Evolutionary conservation across 2,888 invertebrate species (phyloP), one percentile per base, ranked within the genome.

Genomic region (Heliconius ismenius): DNA sequence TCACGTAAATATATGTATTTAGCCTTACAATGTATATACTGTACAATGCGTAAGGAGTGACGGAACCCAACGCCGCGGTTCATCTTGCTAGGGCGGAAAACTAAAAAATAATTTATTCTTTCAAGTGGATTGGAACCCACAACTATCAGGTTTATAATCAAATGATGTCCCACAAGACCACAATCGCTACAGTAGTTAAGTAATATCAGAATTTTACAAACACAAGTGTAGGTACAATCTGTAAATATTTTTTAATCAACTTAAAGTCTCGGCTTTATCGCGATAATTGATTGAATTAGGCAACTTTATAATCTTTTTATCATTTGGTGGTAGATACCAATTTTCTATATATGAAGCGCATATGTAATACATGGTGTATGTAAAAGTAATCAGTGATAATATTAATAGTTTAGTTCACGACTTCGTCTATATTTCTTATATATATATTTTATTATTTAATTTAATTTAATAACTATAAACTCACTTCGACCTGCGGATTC

Each of bases 281-380:
- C 7, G n/a, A 73, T 76, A 76, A 76, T 39, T 73, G 58, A 76
- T 28, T 26, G 49, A 28, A 73, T 76, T 72, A n/a, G 58, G 39
- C 43, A 65, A 73, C 72, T 10, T 64, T 39, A 26, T 75, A 60
- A 76, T 73, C 73, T 4, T 13, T 60, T 54, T 49, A 62, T 70
- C 62, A 28, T 63, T 28, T 26, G 26, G 65, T 65, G 24, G 24
- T 36, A 68, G 9, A 24, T 32, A 74, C n/a, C 1, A 3, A 49
- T 36, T 32, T 7, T 18, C 32, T 65, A 32, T n/a, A 64, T 63
- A 4, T 63, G 18, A 21, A 32, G 1, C 3, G 11, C 36, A 21
- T 64, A 64, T 64, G 18, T 36, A n/a, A 3, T 21, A 39, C 65
- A 60, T 24, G 21, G 13, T 65, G 36, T 65, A 13, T 65, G 65